These are phyloP conservation scores for Mus spretus DNA, from an alignment of 2,797 vertebrate species.

Conservation along the genomic window DNA sequence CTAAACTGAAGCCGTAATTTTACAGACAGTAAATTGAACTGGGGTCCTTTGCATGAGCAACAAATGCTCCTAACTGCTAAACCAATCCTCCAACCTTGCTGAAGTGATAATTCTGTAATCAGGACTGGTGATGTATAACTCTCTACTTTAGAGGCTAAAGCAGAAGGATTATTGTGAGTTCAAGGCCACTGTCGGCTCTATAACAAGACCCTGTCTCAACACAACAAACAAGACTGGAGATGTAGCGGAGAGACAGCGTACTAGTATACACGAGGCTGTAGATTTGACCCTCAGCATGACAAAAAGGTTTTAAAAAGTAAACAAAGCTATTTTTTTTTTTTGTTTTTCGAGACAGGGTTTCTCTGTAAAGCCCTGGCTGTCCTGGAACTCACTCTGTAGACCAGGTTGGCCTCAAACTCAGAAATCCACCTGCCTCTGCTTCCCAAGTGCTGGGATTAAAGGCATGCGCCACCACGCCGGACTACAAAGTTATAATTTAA, in stretches of 20 bases:
- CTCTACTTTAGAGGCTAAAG: background rate
- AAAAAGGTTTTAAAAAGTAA: background rate
- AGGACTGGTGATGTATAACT: background rate
- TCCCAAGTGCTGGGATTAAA: too few relatives aligned
- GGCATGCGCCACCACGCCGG: too few relatives aligned
- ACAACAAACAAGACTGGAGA: background rate
- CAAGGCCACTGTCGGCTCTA: background rate
- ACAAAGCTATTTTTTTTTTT: background rate
- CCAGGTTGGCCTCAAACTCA: too few relatives aligned
- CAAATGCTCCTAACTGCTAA: background rate
- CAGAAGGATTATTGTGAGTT: background rate
- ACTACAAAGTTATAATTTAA: background rate
- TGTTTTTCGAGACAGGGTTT: too few relatives aligned
- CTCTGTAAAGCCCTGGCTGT: too few relatives aligned
- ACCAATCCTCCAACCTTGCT: background rate
- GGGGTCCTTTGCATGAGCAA: background rate
- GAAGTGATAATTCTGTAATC: background rate
- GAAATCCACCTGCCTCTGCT: too few relatives aligned
- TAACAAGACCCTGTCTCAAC: background rate
- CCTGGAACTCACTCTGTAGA: too few relatives aligned
- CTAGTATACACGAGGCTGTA: background rate
- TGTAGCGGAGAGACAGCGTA: background rate
- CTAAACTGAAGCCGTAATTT: constrained; percentile 58
- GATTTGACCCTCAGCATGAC: background rate
- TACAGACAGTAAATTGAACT: background rate